These are phyloP conservation scores for Drosophila nr. perissopoda DNA, from an alignment of 2,888 invertebrate genomes.

Conservation along the genomic window DNA sequence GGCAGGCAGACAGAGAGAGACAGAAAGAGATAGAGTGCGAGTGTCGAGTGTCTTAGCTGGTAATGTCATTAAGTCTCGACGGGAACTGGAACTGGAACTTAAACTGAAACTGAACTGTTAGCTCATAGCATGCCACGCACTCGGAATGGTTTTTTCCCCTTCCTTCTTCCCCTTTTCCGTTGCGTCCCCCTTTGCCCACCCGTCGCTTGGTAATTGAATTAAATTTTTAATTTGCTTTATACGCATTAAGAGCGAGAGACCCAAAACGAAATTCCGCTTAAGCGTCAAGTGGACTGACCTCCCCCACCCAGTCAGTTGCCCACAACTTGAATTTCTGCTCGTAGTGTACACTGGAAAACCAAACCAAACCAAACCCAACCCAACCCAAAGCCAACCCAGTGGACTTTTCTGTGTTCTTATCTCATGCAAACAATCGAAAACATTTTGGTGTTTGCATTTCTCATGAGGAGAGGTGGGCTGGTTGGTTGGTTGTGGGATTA, in stretches of 20 bases:
- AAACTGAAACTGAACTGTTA: constrained; percentile 7
- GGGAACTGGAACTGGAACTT: neutral
- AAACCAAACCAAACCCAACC: neutral
- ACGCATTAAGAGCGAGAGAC: constrained; percentile 53
- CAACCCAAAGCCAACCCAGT: neutral
- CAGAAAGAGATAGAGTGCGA: constrained; percentile 1
- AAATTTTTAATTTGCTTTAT: constrained; percentile 69
- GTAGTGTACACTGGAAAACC: neutral
- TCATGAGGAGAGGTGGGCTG: constrained; percentile 42
- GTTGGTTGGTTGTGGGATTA: constrained; percentile 29
- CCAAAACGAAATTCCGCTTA: constrained; percentile 16
- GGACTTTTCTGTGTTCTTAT: constrained; percentile 38
- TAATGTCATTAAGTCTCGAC: constrained; percentile 28
- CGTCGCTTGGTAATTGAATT: constrained; percentile 67
- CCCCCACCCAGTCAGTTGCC: neutral
- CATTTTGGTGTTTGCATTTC: neutral
- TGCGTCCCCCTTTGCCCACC: neutral
- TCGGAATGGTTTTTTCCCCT: constrained; percentile 4
- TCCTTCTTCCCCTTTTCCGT: neutral
- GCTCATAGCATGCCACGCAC: constrained; percentile 16
- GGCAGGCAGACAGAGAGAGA: neutral
- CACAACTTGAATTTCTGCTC: neutral
- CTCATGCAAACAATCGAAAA: constrained; percentile 40
- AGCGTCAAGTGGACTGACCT: constrained; percentile 47
- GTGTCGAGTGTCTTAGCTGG: constrained; percentile 21